Base-by-base conservation (phyloP, 2,888 invertebrate genomes). In the Cheilosia urbana region DNA sequence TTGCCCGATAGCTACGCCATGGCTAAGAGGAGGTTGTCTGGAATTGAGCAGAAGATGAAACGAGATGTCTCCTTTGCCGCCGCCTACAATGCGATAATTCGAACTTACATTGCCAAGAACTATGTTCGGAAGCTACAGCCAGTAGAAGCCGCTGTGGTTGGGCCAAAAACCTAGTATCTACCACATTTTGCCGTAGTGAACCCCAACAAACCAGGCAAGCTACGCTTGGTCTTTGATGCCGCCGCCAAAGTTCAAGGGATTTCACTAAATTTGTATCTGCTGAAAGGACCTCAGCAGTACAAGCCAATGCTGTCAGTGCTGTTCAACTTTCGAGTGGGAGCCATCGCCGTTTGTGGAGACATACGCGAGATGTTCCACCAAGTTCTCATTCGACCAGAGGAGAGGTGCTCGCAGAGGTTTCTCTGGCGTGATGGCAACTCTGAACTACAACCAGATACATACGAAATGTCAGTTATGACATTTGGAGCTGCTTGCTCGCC, bases 251-350 rank as follows among this genome's bases (percentile, higher is more conserved):
- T 76, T 3, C 30, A 88, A n/a, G 90, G 89, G 7, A 42, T 87
- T 2, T 88, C 87, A 17, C 66, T 90, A n/a, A 90, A 90, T 72
- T 88, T 88, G 17, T 34, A 79, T 9, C 65, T 91, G 9, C 65
- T 90, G 7, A 85, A 88, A 21, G 91, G 91, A 1, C 90, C 91
- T 2, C 90, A 90, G 68, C 66, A 90, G 7, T 87, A 90, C 4
- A 81, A 88, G n/a, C 88, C 90, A 3, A 73, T 92, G 51, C 82
- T 89, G 1, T 90, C 90, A 2, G 89, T 91, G 1, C 73, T 91
- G 45, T 88, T 91, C 79, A 88, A 90, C 2, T 92, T 92, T 84
- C 87, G n/a, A n/a, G n/a, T n/a, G n/a, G n/a, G n/a, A n/a, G n/a
- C n/a, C n/a, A n/a, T n/a, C n/a, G n/a, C n/a, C n/a, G n/a, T n/a